phyloP scores from a whole-genome alignment of 2,797 vertebrate genomes.

The Crocodylus rhombifer region DNA sequence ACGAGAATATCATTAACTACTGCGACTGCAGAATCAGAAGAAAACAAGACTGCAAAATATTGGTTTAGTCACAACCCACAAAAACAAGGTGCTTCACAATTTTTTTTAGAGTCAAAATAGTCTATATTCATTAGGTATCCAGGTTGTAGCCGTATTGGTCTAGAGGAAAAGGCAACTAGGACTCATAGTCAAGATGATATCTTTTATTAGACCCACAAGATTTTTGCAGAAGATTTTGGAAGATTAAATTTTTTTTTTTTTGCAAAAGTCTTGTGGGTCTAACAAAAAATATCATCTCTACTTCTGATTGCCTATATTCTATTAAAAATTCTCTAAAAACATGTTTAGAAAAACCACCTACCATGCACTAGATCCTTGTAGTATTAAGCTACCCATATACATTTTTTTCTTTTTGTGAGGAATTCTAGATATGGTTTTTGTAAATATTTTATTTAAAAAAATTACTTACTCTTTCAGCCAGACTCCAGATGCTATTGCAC shows the following conservation, averaged over 20 bases:
- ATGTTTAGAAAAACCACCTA: conserved; percentile 51
- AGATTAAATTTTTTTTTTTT: no score
- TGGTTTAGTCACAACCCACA: neutral
- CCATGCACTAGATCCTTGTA: conserved; percentile 16
- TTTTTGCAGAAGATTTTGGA: no score
- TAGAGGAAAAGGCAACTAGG: no score
- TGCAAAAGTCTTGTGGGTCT: no score
- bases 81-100: neutral
- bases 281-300: no score
- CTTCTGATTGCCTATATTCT: neutral
- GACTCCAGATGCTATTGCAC: conserved; percentile 63
- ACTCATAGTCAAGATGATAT: no score
- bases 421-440: neutral
- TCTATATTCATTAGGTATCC: neutral
- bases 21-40: neutral
- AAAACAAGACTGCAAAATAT: neutral
- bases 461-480: conserved; percentile 61
- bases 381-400: conserved; percentile 20
- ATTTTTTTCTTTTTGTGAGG: neutral
- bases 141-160: no score
- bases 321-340: neutral
- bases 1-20: neutral
- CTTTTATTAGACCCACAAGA: no score
- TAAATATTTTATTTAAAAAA: neutral
- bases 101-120: conserved; percentile 6